These are phyloP conservation scores for Belonocnema kinseyi DNA, from an alignment of 1,140 invertebrate species.

Conservation along the genomic window DNA sequence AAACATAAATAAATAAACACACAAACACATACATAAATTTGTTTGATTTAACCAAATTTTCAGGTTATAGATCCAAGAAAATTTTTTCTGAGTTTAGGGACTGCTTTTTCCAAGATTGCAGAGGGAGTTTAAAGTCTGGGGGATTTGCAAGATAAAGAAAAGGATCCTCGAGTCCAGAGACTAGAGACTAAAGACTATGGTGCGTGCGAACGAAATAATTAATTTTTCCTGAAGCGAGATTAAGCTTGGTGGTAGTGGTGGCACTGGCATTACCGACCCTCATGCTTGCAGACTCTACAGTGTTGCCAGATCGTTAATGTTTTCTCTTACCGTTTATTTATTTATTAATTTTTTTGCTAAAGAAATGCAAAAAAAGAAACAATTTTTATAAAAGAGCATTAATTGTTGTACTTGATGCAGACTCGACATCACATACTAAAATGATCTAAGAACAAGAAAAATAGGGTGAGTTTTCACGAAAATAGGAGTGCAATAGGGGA, in stretches of 20 bases:
- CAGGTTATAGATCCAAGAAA: no score
- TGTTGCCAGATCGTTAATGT: neutral
- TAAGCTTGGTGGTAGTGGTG: conserved; percentile 12
- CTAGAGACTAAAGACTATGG: neutral
- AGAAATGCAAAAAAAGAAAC: neutral
- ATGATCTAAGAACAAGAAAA: no score
- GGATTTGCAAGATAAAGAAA: neutral
- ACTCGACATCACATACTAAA: no score
- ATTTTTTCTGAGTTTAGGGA: no score
- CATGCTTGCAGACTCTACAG: neutral
- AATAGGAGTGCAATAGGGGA: no score
- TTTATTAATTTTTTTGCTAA: neutral
- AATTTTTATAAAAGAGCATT: no score
- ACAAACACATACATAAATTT: no score
- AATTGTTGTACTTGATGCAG: no score
- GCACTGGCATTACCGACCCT: conserved; percentile 13
- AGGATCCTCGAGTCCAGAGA: neutral
- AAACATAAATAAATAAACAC: no score
- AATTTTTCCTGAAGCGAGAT: conserved; percentile 6
- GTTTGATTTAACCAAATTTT: no score
- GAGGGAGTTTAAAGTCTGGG: neutral
- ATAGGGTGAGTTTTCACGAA: no score
- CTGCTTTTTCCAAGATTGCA: conserved; percentile 12
- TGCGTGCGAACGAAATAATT: conserved; percentile 18
- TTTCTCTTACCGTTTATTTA: no score